Percentiles rank a stretch among this genome's conserved stretches.
Conservation (phyloP, 2,113 vertebrate genomes). For the Stomatorhinus ivindoensis region DNA sequence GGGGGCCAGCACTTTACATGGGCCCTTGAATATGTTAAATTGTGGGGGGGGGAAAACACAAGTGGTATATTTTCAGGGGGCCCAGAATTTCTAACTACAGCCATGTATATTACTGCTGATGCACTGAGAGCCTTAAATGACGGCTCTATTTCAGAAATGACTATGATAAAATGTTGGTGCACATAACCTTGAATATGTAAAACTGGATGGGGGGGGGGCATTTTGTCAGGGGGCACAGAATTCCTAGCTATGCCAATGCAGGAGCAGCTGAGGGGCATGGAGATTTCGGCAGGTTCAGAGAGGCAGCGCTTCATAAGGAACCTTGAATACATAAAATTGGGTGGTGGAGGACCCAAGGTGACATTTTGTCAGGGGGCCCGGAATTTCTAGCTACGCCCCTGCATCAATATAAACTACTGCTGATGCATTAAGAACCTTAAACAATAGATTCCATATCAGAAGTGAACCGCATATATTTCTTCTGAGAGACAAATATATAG, state of each 20-base stretch:
- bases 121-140: not conserved
- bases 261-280: not conserved
- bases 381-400: not conserved
- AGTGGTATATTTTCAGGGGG: not conserved
- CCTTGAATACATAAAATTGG: not conserved
- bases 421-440: not conserved
- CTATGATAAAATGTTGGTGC: not conserved
- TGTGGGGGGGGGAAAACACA: not conserved
- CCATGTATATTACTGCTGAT: not conserved
- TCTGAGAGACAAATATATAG: not conserved
- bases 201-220: not conserved
- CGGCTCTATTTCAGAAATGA: not conserved
- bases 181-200: not conserved
- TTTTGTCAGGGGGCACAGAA: not conserved
- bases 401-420: not conserved
- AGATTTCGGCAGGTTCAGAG: not conserved
- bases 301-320: not conserved
- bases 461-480: slow-evolving; percentile 18
- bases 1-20: not conserved
- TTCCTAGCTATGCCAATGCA: not conserved
- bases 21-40: not conserved
- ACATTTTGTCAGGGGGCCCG: not conserved
- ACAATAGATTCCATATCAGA: not conserved
- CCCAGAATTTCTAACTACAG: not conserved
- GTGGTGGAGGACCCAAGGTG: not conserved